phyloP scores from a whole-genome alignment of 2,888 invertebrate species.

The Drepanosiphum platanoidis region DNA sequence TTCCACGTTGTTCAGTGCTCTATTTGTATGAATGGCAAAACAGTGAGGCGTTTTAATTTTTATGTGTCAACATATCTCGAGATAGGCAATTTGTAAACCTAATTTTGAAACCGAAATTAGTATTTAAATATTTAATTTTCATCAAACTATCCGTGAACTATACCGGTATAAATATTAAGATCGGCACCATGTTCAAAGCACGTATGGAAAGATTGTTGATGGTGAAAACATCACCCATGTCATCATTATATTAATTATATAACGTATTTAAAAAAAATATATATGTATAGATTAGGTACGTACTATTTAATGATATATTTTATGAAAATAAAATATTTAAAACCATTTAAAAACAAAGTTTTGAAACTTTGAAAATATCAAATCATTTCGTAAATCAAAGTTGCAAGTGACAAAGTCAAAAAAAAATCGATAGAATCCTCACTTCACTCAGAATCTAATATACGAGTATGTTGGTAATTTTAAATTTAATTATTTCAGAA shows the following conservation, averaged over 20 bases:
- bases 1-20: no score
- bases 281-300: no score
- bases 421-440: no score
- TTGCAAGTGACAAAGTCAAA: no score
- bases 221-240: neutral
- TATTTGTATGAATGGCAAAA: neutral
- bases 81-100: neutral
- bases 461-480: no score
- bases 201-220: neutral
- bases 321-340: neutral
- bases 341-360: neutral
- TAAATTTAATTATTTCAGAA: no score
- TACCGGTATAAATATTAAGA: constrained; percentile 27
- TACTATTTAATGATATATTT: neutral
- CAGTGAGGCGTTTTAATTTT: neutral
- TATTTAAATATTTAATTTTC: constrained; percentile 38
- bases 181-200: neutral
- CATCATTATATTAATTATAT: neutral
- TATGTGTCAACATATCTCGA: neutral
- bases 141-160: neutral
- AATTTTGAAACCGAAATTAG: constrained; percentile 3
- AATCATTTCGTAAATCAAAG: neutral
- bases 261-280: neutral
- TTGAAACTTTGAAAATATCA: neutral
- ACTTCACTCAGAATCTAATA: no score